Conservation (phyloP, 2,888 invertebrate species). For the Aspidapion aeneum region DNA sequence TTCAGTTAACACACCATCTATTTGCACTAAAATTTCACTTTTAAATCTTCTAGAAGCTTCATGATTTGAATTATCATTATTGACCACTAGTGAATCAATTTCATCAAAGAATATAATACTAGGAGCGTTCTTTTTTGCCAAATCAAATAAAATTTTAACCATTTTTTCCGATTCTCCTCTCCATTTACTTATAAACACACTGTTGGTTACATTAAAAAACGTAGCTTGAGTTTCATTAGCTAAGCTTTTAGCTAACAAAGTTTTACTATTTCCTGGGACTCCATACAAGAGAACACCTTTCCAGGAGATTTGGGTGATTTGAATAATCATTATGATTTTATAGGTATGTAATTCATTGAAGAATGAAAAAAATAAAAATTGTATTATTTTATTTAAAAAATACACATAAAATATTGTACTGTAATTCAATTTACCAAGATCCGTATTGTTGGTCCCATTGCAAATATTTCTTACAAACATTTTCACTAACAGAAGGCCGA, state of each 20-base stretch:
- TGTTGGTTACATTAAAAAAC: slow-evolving; percentile 86
- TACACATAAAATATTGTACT: not conserved
- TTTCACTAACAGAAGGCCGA: too few species aligned
- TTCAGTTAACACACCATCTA: slow-evolving; percentile 71
- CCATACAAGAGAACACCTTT: slow-evolving; percentile 65
- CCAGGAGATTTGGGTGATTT: too few species aligned
- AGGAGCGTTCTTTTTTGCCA: slow-evolving; percentile 75
- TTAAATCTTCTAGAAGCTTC: slow-evolving; percentile 86
- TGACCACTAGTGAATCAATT: slow-evolving; percentile 77
- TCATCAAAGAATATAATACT: slow-evolving; percentile 93
- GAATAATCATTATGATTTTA: too few species aligned
- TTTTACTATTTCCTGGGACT: slow-evolving; percentile 78
- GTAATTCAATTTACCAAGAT: too few species aligned
- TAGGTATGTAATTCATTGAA: too few species aligned
- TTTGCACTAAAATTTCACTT: slow-evolving; percentile 81
- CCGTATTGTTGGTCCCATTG: too few species aligned
- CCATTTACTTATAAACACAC: slow-evolving; percentile 93
- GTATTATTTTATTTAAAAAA: not conserved
- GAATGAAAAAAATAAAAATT: not conserved
- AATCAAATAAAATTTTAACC: slow-evolving; percentile 81
- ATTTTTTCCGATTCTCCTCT: slow-evolving; percentile 94
- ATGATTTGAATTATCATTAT: slow-evolving; percentile 66
- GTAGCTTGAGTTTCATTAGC: slow-evolving; percentile 76
- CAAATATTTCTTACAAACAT: too few species aligned
- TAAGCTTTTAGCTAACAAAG: slow-evolving; percentile 83